These are phyloP conservation scores for Phenacoccus solenopsis DNA, from an alignment of 1,140 invertebrate species.

Conservation along the genomic window DNA sequence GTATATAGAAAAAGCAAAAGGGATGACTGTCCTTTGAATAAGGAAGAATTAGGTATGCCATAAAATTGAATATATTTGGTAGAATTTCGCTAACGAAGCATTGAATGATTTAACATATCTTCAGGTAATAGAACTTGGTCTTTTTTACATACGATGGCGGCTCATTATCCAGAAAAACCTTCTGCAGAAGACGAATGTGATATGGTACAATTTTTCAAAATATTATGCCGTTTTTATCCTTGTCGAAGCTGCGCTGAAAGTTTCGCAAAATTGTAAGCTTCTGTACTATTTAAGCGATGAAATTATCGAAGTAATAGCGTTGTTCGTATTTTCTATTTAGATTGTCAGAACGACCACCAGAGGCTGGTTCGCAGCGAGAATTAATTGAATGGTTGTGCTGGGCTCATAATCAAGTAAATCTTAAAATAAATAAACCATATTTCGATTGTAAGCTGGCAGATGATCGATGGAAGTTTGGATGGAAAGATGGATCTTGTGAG, in stretches of 20 bases:
- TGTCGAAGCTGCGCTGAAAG: slow-evolving; percentile 87
- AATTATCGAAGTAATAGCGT: not conserved
- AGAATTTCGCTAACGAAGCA: no score
- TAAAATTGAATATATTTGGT: no score
- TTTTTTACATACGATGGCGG: slow-evolving; percentile 92
- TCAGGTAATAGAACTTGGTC: slow-evolving; percentile 72
- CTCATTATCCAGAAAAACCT: slow-evolving; percentile 84
- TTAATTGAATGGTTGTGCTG: slow-evolving; percentile 87
- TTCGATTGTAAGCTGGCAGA: slow-evolving; percentile 89
- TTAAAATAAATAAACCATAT: slow-evolving; percentile 73
- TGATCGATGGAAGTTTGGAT: slow-evolving; percentile 90
- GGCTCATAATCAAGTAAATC: slow-evolving; percentile 87
- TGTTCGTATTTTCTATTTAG: slow-evolving; percentile 35
- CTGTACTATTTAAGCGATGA: not conserved
- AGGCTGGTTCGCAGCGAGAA: slow-evolving; percentile 51
- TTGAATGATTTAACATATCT: no score
- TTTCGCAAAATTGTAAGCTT: slow-evolving; percentile 60
- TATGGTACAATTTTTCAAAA: slow-evolving; percentile 69
- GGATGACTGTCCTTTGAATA: not conserved
- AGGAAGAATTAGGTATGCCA: slow-evolving; percentile 10
- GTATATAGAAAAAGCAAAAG: not conserved
- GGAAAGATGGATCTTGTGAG: slow-evolving; percentile 90
- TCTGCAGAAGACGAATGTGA: slow-evolving; percentile 52
- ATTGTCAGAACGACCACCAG: slow-evolving; percentile 57
- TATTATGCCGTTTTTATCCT: slow-evolving; percentile 88